Evolutionary conservation across 2,797 vertebrate genomes (phyloP).

Genomic region (Hafferia zeledoni): DNA sequence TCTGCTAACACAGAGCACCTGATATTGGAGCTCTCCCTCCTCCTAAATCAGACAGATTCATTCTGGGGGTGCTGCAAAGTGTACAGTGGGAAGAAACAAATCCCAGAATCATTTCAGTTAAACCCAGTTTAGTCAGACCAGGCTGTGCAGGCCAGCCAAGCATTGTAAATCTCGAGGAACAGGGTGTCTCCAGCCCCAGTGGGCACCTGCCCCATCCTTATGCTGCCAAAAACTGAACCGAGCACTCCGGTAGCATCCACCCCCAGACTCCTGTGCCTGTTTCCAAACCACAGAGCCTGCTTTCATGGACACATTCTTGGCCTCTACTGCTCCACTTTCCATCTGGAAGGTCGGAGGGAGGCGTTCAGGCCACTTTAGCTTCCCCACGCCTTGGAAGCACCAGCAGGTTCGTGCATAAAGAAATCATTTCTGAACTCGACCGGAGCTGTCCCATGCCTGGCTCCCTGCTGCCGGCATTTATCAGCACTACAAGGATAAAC

Average conservation of each 20-base stretch:
- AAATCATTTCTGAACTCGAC: not conserved
- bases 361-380: accelerated
- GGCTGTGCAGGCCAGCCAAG: not conserved
- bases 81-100: not conserved
- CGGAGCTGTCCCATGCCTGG: not conserved
- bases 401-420: not conserved
- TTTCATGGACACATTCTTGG: accelerated
- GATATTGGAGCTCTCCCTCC: too few species aligned
- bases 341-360: not conserved
- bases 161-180: accelerated
- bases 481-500: not conserved
- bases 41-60: not conserved
- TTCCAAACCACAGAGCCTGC: not conserved
- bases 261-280: not conserved
- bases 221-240: not conserved
- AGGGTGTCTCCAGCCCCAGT: not conserved
- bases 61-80: not conserved
- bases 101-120: accelerated
- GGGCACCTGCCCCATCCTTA: accelerated
- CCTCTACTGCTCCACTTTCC: not conserved
- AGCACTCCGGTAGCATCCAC: accelerated
- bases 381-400: not conserved
- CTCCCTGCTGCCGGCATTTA: not conserved
- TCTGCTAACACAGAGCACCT: not conserved
- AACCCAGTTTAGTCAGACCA: not conserved